Conservation (phyloP, 2,888 invertebrate genomes). For the Stenoptilia bipunctidactyla region DNA sequence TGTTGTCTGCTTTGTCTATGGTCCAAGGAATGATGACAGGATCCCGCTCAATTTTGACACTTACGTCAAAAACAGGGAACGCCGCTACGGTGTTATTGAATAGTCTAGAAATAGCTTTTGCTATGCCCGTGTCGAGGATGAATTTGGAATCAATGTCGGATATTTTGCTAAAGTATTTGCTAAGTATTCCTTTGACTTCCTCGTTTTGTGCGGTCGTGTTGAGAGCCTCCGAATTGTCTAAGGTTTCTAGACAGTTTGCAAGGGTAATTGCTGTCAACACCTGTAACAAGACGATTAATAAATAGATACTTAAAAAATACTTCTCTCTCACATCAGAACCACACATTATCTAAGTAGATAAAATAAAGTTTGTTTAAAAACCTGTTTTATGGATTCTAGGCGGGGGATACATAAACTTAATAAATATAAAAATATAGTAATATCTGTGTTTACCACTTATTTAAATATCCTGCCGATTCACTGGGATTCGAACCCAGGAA, state of each 20-base stretch:
- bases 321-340: no score
- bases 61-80: constrained; percentile 46
- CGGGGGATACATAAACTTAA: no score
- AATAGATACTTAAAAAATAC: no score
- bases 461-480: no score
- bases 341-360: no score
- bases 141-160: constrained; percentile 39
- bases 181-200: constrained; percentile 27
- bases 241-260: constrained; percentile 20
- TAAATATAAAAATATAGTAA: no score
- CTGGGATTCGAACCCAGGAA: no score
- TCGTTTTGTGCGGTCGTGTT: constrained; percentile 16
- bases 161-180: constrained; percentile 33
- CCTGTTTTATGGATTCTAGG: no score
- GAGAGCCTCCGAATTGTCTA: no score
- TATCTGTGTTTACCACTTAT: no score
- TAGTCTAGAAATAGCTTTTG: constrained; percentile 34
- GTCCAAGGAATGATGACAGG: constrained; percentile 55
- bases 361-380: no score
- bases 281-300: constrained; percentile 18
- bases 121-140: constrained; percentile 36
- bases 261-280: constrained; percentile 16
- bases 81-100: constrained; percentile 40
- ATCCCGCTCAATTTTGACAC: constrained; percentile 40
- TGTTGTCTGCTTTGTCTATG: constrained; percentile 13